Evolutionary conservation across 53 echinoderm and acorn worm species (phyloP).

Genomic region (Echinometra lucunter): DNA sequence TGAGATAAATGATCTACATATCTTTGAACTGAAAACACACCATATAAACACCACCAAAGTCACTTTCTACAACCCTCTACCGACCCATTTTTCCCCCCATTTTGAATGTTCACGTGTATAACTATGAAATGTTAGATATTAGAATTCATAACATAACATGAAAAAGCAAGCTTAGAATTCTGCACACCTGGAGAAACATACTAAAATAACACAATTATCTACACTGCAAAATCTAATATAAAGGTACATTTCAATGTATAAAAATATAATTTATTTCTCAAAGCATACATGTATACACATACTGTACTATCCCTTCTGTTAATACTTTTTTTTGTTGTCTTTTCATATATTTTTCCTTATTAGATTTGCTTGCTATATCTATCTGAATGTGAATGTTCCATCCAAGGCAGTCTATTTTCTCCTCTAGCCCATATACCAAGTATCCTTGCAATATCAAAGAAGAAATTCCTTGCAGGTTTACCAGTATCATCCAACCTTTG

Average conservation of each 20-base stretch:
- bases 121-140: background rate
- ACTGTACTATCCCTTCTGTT: background rate
- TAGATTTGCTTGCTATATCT: background rate
- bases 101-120: background rate
- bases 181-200: background rate
- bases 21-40: background rate
- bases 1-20: background rate
- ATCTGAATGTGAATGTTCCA: background rate
- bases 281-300: background rate
- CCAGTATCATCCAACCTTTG: background rate
- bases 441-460: background rate
- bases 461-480: constrained; percentile 1
- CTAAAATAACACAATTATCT: background rate
- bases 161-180: background rate
- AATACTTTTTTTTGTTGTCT: background rate
- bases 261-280: constrained; percentile 27
- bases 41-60: background rate
- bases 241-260: constrained; percentile 18
- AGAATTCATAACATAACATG: background rate
- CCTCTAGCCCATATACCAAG: background rate
- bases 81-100: background rate
- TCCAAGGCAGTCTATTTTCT: constrained; percentile 30
- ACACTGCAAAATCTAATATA: background rate
- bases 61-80: background rate
- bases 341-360: background rate